Evolutionary conservation across 2,888 invertebrate genomes (phyloP), one percentile per base, ranked within the genome.

Genomic region (Linnaemya tessellans): DNA sequence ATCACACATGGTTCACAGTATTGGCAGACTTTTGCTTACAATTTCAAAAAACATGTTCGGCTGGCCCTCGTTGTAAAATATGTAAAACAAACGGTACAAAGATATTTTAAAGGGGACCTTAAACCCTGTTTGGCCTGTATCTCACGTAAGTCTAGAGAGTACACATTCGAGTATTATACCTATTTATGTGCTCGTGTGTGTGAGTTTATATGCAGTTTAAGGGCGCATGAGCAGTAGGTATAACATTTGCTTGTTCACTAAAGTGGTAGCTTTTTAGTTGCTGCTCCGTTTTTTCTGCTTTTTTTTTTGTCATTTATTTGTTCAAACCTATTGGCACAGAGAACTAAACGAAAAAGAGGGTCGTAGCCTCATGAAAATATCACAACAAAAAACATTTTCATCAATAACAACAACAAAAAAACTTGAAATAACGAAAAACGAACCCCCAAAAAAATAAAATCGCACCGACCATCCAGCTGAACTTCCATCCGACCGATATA

Each of bases 161-260:
- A 65, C 25, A 8, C 8, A 18, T n/a, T n/a, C n/a, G n/a, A n/a
- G n/a, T 18, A 18, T 30, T 30, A 30, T 30, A 5, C 25, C 4
- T 41, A 41, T 41, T 11, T 13, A 41, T 1, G 10, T 11, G 22
- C 25, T 20, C 15, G 11, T 13, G 25, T 49, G 25, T 49, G 13
- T 43, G 30, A 49, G 65, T 60, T 30, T 20, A 49, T 10, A 30
- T 22, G 62, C 56, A 70, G 58, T 67, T 79, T 81, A 80, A 84
- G 84, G 84, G 84, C 84, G 84, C 84, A 84, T 84, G 84, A 81
- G 81, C 84, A 68, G 41, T 78, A 49, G 51, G 3, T 54, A 78
- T 54, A 80, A 49, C 73, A 68, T 46, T 62, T 54, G 77, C 51
- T 51, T 54, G 46, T 73, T 73, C 64, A 65, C 18, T 67, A 56